A percentile compares a stretch with the other conserved stretches of the same genome.
These are phyloP conservation scores for Acanthosepion esculentum DNA, from an alignment of 2,888 invertebrate genomes.

Conservation along the genomic window DNA sequence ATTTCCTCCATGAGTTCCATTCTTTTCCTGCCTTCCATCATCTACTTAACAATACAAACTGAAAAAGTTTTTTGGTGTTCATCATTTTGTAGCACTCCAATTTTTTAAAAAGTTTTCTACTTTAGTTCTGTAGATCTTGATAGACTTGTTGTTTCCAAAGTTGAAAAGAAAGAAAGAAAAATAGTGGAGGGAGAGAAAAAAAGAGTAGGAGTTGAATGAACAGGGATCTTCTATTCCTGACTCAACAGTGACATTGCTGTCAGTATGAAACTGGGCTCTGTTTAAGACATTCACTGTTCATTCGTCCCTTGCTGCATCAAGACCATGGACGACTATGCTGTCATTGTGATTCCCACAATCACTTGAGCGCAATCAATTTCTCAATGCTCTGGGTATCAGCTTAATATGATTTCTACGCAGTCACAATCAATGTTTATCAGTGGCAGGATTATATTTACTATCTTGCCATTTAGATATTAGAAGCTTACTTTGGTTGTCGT, in stretches of 20 bases:
- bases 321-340: slow-evolving; percentile 45
- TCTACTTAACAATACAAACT: not conserved
- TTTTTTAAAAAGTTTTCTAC: slow-evolving; percentile 25
- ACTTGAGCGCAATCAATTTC: slow-evolving; percentile 46
- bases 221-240: slow-evolving; percentile 34
- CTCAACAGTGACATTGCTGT: slow-evolving; percentile 36
- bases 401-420: slow-evolving; percentile 47
- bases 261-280: slow-evolving; percentile 23
- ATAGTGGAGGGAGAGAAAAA: not conserved
- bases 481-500: slow-evolving; percentile 44
- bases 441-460: slow-evolving; percentile 47
- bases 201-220: slow-evolving; percentile 19
- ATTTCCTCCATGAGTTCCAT: not conserved
- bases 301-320: slow-evolving; percentile 46
- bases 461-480: slow-evolving; percentile 46
- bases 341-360: slow-evolving; percentile 45
- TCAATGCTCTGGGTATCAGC: slow-evolving; percentile 47
- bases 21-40: not conserved
- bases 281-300: slow-evolving; percentile 42
- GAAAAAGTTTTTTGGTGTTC: not conserved
- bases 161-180: not conserved
- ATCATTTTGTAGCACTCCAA: slow-evolving; percentile 2
- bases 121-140: not conserved
- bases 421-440: slow-evolving; percentile 48
- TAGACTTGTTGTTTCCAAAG: not conserved